phyloP scores from a whole-genome alignment of 2,888 invertebrate genomes.

The Tholera decimalis region DNA sequence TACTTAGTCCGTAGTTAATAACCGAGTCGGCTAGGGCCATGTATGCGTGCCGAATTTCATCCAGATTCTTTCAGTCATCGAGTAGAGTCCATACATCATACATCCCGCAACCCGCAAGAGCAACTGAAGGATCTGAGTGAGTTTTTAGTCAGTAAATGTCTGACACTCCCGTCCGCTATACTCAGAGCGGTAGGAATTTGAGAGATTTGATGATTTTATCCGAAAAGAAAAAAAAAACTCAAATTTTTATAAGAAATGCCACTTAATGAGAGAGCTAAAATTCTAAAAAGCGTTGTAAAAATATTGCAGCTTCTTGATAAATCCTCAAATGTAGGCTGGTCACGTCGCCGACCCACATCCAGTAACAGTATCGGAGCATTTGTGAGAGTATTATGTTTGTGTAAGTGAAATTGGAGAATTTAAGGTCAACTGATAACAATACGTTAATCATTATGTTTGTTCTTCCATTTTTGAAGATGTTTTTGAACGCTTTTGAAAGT shows the following conservation, averaged over 20 bases:
- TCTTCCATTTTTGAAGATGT: slow-evolving; percentile 17
- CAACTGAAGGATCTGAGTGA: no score
- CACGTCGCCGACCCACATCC: slow-evolving; percentile 45
- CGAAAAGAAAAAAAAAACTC: no score
- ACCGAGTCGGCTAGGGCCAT: no score
- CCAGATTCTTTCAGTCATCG: no score
- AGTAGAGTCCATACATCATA: no score
- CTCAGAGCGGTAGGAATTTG: no score
- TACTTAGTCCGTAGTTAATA: no score
- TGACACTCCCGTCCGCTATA: no score
- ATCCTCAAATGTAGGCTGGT: slow-evolving; percentile 17
- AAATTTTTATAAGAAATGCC: not conserved
- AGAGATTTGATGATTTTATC: no score
- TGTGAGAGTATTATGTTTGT: slow-evolving; percentile 38
- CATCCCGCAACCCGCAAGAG: no score
- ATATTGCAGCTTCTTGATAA: slow-evolving; percentile 9
- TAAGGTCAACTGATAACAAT: slow-evolving; percentile 31
- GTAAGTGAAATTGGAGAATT: slow-evolving; percentile 46
- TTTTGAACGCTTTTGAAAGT: not conserved
- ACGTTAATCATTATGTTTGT: slow-evolving; percentile 42
- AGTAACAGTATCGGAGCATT: slow-evolving; percentile 49
- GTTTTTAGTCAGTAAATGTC: no score
- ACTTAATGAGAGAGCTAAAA: not conserved
- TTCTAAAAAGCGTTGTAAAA: slow-evolving; percentile 1
- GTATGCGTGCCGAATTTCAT: no score